Evolutionary conservation across 2,113 vertebrate species (phyloP), one percentile per base, ranked within the genome.

Genomic region (Polyodon spathula): DNA sequence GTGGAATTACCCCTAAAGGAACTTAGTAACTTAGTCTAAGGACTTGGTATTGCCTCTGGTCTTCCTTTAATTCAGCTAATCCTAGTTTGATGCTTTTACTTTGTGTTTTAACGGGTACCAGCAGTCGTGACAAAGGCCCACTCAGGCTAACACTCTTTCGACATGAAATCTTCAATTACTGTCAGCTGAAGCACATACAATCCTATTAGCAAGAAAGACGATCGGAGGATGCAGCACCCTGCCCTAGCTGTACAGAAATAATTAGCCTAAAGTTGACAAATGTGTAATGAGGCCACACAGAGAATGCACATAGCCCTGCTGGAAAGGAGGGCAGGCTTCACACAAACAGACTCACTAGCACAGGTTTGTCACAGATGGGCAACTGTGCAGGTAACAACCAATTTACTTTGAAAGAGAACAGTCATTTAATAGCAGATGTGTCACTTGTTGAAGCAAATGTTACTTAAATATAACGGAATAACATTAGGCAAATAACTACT

Each of bases 111-210:
- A 71, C 72, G 75, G 76, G 81, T 79, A 80, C 68, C 76, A 85
- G 78, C 80, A 81, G 70, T 75, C 77, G 75, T 79, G 70, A 85
- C 78, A 88, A 85, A 67, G 68, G 78, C 73, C 75, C 65, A 75
- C 65, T 74, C 75, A 81, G 64, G 67, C 77, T 76, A 81, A 85
- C 89, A 86, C 79, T 86, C 86, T 84, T 78, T 78, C 73, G 70
- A 90, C 84, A 86, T 73, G 81, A 84, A 89, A 73, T 79, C 88
- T 92, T 90, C 90, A 90, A 91, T 91, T 92, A 91, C 83, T 86
- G 89, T 71, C 81, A 88, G 87, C 84, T 89, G 87, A 90, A 90
- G 91, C 91, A 91, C 87, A 90, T 82, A 89, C 85, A 91, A 91
- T 91, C 87, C 87, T 90, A 91, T 93, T 93, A 93, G 89, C 73